Evolutionary conservation across 2,797 vertebrate species (phyloP).

Genomic region (Kryptopterus vitreolus): DNA sequence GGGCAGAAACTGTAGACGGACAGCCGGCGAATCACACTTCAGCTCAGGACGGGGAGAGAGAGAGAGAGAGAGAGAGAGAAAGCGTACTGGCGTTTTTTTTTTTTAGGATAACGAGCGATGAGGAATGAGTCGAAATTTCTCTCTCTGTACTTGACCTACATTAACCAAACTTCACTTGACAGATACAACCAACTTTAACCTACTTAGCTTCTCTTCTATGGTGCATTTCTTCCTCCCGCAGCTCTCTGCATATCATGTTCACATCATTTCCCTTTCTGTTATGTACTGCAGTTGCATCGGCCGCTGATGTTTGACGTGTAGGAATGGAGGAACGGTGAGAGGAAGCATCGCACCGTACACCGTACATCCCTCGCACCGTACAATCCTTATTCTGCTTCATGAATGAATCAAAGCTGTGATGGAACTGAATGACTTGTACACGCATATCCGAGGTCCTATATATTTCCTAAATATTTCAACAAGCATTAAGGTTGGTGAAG

Average conservation of each 20-base stretch:
- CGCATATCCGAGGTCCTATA: not conserved
- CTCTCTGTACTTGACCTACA: conserved; percentile 8
- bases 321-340: not conserved
- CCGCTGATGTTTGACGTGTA: not conserved
- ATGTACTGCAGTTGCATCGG: not conserved
- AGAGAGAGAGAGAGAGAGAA: too few relatives aligned
- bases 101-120: not conserved
- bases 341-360: too few relatives aligned
- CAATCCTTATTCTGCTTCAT: not conserved
- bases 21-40: not conserved
- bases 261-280: not conserved
- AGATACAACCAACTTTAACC: not conserved
- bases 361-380: too few relatives aligned
- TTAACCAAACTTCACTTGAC: conserved; percentile 5
- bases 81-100: too few relatives aligned
- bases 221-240: not conserved
- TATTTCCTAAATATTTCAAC: too few relatives aligned
- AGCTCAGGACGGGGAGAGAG: not conserved
- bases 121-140: conserved; percentile 3
- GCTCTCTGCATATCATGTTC: not conserved
- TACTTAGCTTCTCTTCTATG: not conserved
- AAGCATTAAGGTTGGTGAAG: not conserved
- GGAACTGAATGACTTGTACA: not conserved
- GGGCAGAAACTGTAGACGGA: not conserved
- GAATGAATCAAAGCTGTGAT: not conserved